These are phyloP conservation scores for Tetrao urogallus DNA, from an alignment of 2,113 vertebrate genomes.

Conservation along the genomic window DNA sequence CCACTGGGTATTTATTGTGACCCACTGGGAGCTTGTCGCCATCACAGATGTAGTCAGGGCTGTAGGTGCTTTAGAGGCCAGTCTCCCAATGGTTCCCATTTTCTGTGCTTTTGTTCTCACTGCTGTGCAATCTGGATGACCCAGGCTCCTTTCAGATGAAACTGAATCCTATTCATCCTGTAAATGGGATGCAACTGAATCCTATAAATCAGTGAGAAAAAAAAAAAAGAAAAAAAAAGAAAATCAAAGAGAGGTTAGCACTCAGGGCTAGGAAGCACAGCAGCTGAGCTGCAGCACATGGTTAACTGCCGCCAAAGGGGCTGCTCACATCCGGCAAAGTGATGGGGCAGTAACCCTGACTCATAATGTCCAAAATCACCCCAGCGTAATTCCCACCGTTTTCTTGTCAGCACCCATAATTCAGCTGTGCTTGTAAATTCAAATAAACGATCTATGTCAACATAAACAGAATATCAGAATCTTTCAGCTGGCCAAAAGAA, in stretches of 20 bases:
- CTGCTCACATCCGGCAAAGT: slow-evolving; percentile 43
- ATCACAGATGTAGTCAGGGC: neutral
- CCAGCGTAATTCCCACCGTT: slow-evolving; percentile 41
- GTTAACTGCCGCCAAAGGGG: slow-evolving; percentile 28
- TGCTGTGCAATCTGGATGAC: neutral
- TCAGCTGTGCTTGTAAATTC: slow-evolving; percentile 37
- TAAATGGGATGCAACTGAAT: slow-evolving; percentile 26
- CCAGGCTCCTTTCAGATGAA: neutral
- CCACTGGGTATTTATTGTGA: neutral
- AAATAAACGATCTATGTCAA: slow-evolving; percentile 40
- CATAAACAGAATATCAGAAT: slow-evolving; percentile 18
- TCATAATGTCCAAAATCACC: slow-evolving; percentile 23
- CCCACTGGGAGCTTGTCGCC: neutral
- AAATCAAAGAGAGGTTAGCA: slow-evolving; percentile 30
- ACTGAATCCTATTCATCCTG: slow-evolving; percentile 20
- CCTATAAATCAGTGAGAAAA: slow-evolving; percentile 4
- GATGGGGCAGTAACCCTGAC: slow-evolving; percentile 40
- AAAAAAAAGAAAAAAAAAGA: neutral
- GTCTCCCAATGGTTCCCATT: neutral
- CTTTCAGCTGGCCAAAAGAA: slow-evolving; percentile 13
- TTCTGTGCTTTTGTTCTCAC: neutral
- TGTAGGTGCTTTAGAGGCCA: neutral
- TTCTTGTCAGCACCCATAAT: slow-evolving; percentile 57
- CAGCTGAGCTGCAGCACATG: neutral
- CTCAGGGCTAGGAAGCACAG: neutral